A percentile compares a stretch with the other conserved stretches of the same genome.
These are phyloP conservation scores for Scaptomyza polygonia DNA, from an alignment of 2,888 invertebrate genomes.

Conservation along the genomic window DNA sequence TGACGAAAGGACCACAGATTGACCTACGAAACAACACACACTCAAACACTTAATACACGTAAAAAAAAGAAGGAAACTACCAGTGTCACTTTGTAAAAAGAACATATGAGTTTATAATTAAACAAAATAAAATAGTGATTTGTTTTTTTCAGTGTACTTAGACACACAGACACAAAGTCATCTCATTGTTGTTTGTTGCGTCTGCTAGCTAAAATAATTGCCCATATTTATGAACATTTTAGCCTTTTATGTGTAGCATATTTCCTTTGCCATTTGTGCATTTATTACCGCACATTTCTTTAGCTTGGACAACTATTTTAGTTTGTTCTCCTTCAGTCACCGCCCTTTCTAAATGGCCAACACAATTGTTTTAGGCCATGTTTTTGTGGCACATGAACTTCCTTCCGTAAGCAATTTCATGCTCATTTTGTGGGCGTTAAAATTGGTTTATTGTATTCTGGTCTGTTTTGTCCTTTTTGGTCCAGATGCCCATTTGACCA, in stretches of 20 bases:
- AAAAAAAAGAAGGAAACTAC: background rate
- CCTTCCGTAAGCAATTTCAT: conserved; percentile 84
- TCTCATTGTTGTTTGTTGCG: conserved; percentile 32
- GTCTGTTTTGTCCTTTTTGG: conserved; percentile 40
- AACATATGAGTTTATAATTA: no score
- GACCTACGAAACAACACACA: conserved; percentile 36
- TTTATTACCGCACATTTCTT: conserved; percentile 50
- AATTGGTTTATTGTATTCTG: conserved; percentile 70
- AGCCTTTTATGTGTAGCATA: conserved; percentile 77
- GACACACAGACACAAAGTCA: background rate
- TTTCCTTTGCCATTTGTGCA: conserved; percentile 64
- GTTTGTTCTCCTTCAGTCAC: conserved; percentile 25
- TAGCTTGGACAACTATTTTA: conserved; percentile 71
- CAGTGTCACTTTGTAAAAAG: background rate
- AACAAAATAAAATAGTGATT: no score
- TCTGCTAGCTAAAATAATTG: conserved; percentile 72
- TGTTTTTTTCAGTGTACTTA: background rate
- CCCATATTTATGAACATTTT: conserved; percentile 81
- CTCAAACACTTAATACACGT: conserved; percentile 6
- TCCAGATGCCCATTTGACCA: conserved; percentile 25
- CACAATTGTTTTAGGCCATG: conserved; percentile 72
- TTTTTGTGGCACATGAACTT: conserved; percentile 81
- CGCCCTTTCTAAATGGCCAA: conserved; percentile 44
- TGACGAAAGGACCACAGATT: conserved; percentile 74
- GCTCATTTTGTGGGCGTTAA: conserved; percentile 83